These are phyloP conservation scores for Metridium senile DNA, from an alignment of 92 coral and sea anemone genomes.

Conservation along the genomic window DNA sequence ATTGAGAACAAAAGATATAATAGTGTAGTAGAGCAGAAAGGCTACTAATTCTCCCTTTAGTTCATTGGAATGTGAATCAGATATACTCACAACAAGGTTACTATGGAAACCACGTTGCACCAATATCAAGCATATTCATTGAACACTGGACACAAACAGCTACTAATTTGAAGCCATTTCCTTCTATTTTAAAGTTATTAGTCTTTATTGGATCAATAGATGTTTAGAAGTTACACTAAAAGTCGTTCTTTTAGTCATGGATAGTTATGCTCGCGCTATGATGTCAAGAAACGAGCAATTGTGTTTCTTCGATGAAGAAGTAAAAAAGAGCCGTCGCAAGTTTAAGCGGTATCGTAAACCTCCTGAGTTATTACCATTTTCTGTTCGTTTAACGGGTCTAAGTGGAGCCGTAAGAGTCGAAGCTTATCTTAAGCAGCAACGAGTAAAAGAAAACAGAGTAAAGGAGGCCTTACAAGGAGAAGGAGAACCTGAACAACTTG, in stretches of 20 bases:
- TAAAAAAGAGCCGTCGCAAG: slow-evolving; percentile 35
- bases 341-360: slow-evolving; percentile 89
- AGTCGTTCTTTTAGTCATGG: not conserved
- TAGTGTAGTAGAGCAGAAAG: not conserved
- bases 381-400: slow-evolving; percentile 91
- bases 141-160: not conserved
- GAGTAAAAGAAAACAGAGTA: slow-evolving; percentile 49
- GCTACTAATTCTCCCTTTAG: not conserved
- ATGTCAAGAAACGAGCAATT: slow-evolving; percentile 64
- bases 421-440: slow-evolving; percentile 92
- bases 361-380: slow-evolving; percentile 88
- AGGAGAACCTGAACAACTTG: slow-evolving; percentile 12
- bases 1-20: not conserved
- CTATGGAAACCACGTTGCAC: not conserved
- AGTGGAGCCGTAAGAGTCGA: slow-evolving; percentile 98
- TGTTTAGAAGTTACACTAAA: not conserved
- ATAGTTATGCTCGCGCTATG: slow-evolving; percentile 45
- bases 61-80: slow-evolving; percentile 32
- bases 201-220: not conserved
- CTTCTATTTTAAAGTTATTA: slow-evolving; percentile 18
- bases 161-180: slow-evolving; percentile 9
- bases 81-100: not conserved
- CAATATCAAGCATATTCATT: not conserved
- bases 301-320: slow-evolving; percentile 81
- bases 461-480: slow-evolving; percentile 21